Evolutionary conservation across 2,888 invertebrate species (phyloP).

Genomic region (Silvanus unidentatus): DNA sequence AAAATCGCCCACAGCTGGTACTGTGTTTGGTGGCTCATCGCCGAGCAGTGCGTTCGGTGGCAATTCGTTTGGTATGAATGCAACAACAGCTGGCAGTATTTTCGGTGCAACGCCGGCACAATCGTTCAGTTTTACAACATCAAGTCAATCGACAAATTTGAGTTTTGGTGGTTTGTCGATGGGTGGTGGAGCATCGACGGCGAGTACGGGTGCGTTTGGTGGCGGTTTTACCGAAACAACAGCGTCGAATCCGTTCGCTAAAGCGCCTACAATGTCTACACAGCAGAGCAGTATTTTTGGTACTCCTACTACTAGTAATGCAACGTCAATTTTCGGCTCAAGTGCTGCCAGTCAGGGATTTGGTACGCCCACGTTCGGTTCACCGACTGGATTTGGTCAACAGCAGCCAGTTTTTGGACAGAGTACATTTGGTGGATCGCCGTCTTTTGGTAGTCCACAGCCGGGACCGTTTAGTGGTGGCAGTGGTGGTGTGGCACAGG

Average conservation of each 20-base stretch:
- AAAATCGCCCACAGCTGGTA: constrained; percentile 7
- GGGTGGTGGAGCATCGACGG: constrained; percentile 20
- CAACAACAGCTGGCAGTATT: constrained; percentile 12
- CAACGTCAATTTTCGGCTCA: constrained; percentile 20
- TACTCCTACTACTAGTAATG: constrained; percentile 5
- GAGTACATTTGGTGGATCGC: constrained; percentile 24
- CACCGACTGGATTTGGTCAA: constrained; percentile 21
- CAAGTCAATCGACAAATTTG: constrained; percentile 15
- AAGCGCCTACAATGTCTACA: not conserved
- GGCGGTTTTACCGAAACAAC: constrained; percentile 15
- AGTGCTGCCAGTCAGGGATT: constrained; percentile 4
- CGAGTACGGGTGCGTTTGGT: constrained; percentile 21
- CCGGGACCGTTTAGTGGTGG: constrained; percentile 41
- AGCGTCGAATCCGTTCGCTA: constrained; percentile 21
- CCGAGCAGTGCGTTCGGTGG: constrained; percentile 16
- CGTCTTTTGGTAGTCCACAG: constrained; percentile 23
- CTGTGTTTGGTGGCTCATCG: constrained; percentile 23
- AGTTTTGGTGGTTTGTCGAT: constrained; percentile 30
- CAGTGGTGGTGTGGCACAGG: constrained; percentile 37
- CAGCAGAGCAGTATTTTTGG: constrained; percentile 9
- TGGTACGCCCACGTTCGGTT: constrained; percentile 19
- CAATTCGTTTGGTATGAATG: constrained; percentile 22
- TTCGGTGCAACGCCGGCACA: constrained; percentile 24
- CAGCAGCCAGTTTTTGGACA: constrained; percentile 18
- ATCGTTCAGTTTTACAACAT: constrained; percentile 20